These are phyloP conservation scores for Cephus pygmeus DNA, from an alignment of 2,888 invertebrate species.

Conservation along the genomic window DNA sequence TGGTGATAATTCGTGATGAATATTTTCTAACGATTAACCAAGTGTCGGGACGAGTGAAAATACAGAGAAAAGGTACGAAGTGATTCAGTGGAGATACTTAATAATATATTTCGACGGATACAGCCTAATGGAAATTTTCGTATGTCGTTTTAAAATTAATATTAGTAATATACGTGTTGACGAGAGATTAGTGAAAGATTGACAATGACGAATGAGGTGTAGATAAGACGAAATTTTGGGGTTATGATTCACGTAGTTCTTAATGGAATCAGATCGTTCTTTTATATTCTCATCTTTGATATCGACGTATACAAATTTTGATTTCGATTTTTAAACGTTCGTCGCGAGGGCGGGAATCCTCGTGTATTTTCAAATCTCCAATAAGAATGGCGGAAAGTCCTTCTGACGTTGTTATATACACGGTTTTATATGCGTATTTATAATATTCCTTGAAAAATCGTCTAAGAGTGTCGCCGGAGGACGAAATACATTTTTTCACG, in stretches of 20 bases:
- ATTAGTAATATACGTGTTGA: background rate
- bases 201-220: background rate
- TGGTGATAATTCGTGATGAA: background rate
- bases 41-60: background rate
- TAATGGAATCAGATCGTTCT: background rate
- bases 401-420: background rate
- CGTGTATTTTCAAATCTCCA: background rate
- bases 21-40: background rate
- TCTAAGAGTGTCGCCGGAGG: background rate
- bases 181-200: background rate
- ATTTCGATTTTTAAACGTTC: background rate
- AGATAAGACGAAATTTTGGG: background rate
- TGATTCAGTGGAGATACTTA: background rate
- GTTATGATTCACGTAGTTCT: background rate
- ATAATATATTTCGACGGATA: background rate
- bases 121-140: background rate
- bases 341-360: background rate
- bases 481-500: background rate
- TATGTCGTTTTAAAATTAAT: background rate
- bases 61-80: background rate
- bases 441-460: background rate
- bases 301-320: background rate
- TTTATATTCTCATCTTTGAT: background rate
- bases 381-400: background rate
- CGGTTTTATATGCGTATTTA: background rate